Conservation (phyloP, 1,140 invertebrate species). For the Drosophila sucinea region DNA sequence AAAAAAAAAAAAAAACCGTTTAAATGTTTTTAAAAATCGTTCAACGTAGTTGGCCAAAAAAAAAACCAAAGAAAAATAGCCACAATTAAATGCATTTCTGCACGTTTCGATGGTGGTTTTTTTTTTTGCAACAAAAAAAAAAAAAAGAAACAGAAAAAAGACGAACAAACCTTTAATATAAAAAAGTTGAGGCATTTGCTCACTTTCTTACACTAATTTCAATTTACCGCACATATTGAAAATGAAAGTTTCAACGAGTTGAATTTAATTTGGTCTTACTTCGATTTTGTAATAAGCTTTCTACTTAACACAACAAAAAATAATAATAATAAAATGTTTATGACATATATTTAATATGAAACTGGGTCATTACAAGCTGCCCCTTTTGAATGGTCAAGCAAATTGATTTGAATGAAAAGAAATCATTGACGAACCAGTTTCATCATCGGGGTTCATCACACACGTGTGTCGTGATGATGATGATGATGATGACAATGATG, state of each 20-base stretch:
- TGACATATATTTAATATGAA: conserved; percentile 71
- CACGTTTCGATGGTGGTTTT: conserved; percentile 48
- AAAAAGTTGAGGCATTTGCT: conserved; percentile 5
- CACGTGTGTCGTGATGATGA: conserved; percentile 56
- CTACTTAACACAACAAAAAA: conserved; percentile 49
- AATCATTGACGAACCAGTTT: conserved; percentile 54
- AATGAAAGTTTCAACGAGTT: conserved; percentile 74
- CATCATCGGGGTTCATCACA: conserved; percentile 34
- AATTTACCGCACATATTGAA: conserved; percentile 79
- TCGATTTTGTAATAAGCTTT: conserved; percentile 74
- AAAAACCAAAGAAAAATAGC: conserved; percentile 37
- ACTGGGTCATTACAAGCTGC: conserved; percentile 75
- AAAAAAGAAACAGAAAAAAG: not conserved
- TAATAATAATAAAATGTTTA: conserved; percentile 40
- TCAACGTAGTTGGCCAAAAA: conserved; percentile 58
- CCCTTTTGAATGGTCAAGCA: conserved; percentile 53
- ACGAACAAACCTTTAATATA: conserved; percentile 11
- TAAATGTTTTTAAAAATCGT: conserved; percentile 59
- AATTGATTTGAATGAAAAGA: conserved; percentile 46
- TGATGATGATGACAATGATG: conserved; percentile 22
- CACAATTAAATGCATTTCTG: conserved; percentile 78
- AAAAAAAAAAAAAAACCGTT: conserved; percentile 51
- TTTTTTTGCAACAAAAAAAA: conserved; percentile 26
- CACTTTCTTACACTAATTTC: conserved; percentile 59
- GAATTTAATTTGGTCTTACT: conserved; percentile 76